Base-by-base conservation (phyloP, 2,113 vertebrate species). In the Gambusia holbrooki region DNA sequence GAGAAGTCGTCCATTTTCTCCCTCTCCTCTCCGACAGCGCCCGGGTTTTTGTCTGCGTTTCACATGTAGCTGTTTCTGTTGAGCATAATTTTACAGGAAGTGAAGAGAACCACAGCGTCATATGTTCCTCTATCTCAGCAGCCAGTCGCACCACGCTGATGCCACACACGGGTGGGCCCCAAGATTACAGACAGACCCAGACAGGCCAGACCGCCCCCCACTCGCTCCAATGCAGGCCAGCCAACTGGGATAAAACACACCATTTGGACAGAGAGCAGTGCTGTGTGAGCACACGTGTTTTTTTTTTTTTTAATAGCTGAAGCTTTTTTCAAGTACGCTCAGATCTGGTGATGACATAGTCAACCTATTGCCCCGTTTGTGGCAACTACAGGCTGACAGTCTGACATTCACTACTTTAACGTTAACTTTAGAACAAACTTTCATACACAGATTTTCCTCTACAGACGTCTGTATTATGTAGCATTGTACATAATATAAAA, bases 61-160 rank as follows among this genome's bases (percentile, higher is more conserved):
- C 76, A 84, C 86, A 88, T 88, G 74, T 88, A 87, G 79, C 86
- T 79, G 68, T 69, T 87, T 90, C 87, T 84, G 89, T 82, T 85
- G 86, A 92, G 86, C 81, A 82, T 85, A 83, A 81, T 79, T 93
- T 88, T 87, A 91, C 94, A 95, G 94, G 94, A 95, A 95, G 93
- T 94, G 84, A 84, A 89, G 90, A 33, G 90, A 92, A 88, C 86
- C 87, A 88, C 88, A 83, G 77, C 88, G 92, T 93, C 93, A 92
- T 88, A 81, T 88, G 94, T 94, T 94, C 92, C 93, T 94, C 94
- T 95, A 95, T 95, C 94, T 95, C 88, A 88, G 60, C 88, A 88
- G 84, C 91, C 94, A 95, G 83, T 88, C 87, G 65, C 69, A 88
- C 29, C 83, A 88, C 89, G 90, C 79, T 84, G 85, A 88, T 89